Base-by-base conservation (phyloP, 2,113 vertebrate species). In the Nothocercus julius region DNA sequence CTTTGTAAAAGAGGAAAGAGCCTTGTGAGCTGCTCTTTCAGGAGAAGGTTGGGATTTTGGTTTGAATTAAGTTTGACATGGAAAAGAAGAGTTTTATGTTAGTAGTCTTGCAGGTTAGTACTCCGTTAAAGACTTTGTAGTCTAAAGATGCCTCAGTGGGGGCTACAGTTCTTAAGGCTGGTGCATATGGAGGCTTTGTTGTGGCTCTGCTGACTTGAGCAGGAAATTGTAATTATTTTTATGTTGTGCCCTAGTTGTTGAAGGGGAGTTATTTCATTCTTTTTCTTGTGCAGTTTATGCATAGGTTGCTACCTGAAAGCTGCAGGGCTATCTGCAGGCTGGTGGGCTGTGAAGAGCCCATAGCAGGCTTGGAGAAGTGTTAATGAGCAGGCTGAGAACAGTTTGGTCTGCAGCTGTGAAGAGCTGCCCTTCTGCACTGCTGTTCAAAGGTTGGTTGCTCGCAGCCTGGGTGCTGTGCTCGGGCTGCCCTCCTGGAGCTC, bases 21-120 rank as follows among this genome's bases (percentile, higher is more conserved):
- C 4, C 0, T 0, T 87, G 0, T 0, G 20, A 59, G 68, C 3
- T 80, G 17, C 2, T 80, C 5, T 14, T 75, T 6, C 4, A 13
- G 20, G 17, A 69, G 7, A 10, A 32, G 34, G 4, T 30, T 49
- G 75, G 8, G 1, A 1, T 14, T 51, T 14, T 14, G 27, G 3
- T 75, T 67, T 15, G 63, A 32, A 81, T 2, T 3, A 5, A 13
- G 11, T 27, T 6, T 45, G 8, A 19, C 3, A 5, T 7, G 4
- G 25, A 32, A 7, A 34, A 34, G 40, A 45, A 36, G 20, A 4
- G 0, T 19, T 42, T 3, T 6, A 9, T 32, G 79, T 90, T 53
- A 58, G 16, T 54, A 42, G 13, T 44, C 28, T 76, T 82, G 47
- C 17, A 64, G 22, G 7, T 64, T 89, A 21, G 4, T 73, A 4